Percentiles rank a stretch among this genome's conserved stretches.
Evolutionary conservation across 2,113 vertebrate genomes (phyloP).

Genomic region (Petrocephalus microphthalmus): DNA sequence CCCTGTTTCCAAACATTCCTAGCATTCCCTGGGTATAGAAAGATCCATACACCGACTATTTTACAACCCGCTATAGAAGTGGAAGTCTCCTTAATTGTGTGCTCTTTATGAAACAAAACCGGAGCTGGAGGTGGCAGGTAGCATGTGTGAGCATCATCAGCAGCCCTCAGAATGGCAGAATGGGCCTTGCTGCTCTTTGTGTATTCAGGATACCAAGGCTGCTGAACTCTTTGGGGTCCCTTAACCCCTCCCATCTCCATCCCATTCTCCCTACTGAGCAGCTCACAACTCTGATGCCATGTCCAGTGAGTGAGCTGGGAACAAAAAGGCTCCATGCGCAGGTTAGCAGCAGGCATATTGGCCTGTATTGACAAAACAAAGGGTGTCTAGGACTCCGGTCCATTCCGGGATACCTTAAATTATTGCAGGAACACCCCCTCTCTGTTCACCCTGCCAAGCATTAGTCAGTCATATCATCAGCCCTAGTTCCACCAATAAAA

Average conservation of each 20-base stretch:
- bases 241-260: background rate
- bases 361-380: background rate
- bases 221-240: conserved; percentile 16
- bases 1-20: background rate
- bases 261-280: background rate
- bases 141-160: background rate
- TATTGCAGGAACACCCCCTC: background rate
- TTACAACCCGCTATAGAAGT: background rate
- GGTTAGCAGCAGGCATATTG: background rate
- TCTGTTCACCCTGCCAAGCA: background rate
- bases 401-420: background rate
- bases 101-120: conserved; percentile 13
- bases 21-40: background rate
- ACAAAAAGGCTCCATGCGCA: background rate
- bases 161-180: background rate
- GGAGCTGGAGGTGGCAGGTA: background rate
- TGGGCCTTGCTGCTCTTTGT: background rate
- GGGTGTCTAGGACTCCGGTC: background rate
- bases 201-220: background rate
- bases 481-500: background rate
- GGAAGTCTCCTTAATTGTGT: conserved; percentile 9
- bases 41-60: background rate
- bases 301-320: background rate
- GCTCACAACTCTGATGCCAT: background rate
- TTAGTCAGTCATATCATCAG: background rate